A percentile compares a stretch with the other conserved stretches of the same genome.
phyloP scores from a whole-genome alignment of 2,797 vertebrate genomes.

The Mastacembelus armatus region DNA sequence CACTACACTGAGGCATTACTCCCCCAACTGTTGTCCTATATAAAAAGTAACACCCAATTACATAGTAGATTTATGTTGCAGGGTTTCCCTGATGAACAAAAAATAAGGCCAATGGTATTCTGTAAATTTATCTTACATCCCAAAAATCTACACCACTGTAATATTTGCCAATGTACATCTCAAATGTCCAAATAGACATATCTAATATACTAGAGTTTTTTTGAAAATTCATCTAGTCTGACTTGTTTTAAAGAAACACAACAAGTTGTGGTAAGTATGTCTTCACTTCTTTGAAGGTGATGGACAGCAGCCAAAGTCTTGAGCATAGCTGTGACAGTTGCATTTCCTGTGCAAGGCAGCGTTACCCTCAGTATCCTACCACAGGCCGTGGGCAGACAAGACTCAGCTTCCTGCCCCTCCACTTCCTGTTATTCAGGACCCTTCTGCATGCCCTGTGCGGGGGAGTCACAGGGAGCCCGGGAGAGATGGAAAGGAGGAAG shows the following conservation, averaged over 20 bases:
- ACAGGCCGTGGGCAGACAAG: conserved; percentile 77
- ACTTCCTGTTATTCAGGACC: conserved; percentile 87
- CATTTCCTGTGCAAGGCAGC: conserved; percentile 74
- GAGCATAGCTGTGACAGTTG: conserved; percentile 75
- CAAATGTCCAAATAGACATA: neutral
- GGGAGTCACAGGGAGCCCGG: conserved; percentile 52
- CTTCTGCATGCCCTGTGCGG: conserved; percentile 71
- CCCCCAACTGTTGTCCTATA: conserved; percentile 65
- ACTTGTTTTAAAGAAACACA: conserved; percentile 14
- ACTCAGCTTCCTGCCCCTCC: conserved; percentile 84
- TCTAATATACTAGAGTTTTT: neutral
- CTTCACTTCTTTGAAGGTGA: conserved; percentile 50
- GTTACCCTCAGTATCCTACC: conserved; percentile 73
- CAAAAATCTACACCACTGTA: neutral
- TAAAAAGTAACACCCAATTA: conserved; percentile 52
- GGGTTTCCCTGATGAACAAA: conserved; percentile 31
- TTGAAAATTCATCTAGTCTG: neutral
- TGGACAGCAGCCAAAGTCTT: conserved; percentile 72
- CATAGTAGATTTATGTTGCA: conserved; percentile 32
- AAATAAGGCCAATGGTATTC: conserved; percentile 31
- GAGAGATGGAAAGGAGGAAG: conserved; percentile 54
- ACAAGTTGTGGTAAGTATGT: conserved; percentile 3
- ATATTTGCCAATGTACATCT: neutral
- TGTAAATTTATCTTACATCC: neutral
- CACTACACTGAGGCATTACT: conserved; percentile 60